Conservation (phyloP, 2,888 invertebrate genomes). For the Drosophila limbata region DNA sequence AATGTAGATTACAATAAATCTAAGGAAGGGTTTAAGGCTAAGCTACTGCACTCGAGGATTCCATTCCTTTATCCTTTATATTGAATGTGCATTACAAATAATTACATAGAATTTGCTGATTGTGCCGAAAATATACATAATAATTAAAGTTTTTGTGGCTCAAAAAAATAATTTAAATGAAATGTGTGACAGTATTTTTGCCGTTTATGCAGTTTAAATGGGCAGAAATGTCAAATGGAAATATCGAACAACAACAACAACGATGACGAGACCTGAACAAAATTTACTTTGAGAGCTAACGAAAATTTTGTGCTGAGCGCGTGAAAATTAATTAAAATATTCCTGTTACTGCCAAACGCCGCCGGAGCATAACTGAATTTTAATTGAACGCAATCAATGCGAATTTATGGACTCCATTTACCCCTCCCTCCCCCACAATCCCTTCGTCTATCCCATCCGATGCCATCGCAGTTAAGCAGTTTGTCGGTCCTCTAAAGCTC, state of each 20-base stretch:
- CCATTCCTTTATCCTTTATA: neutral
- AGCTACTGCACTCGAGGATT: neutral
- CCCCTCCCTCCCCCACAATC: conserved; percentile 4
- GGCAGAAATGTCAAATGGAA: conserved; percentile 53
- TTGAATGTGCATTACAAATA: conserved; percentile 15
- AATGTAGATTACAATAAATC: conserved; percentile 20
- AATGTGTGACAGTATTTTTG: conserved; percentile 27
- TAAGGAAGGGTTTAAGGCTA: neutral
- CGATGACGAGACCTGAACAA: conserved; percentile 35
- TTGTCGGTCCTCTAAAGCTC: conserved; percentile 53
- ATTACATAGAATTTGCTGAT: conserved; percentile 45
- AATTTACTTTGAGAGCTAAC: conserved; percentile 60
- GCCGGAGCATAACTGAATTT: conserved; percentile 84
- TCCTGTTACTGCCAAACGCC: conserved; percentile 75
- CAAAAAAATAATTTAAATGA: conserved; percentile 41
- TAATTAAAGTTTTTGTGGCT: conserved; percentile 54
- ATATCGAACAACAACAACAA: conserved; percentile 43
- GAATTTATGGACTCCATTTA: conserved; percentile 78
- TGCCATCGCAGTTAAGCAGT: conserved; percentile 48
- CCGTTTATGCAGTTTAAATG: conserved; percentile 45
- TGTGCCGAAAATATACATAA: conserved; percentile 27
- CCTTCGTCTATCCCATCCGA: conserved; percentile 13
- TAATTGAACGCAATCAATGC: conserved; percentile 85
- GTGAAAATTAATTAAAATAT: conserved; percentile 85
- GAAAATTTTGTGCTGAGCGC: conserved; percentile 83